Evolutionary conservation across 2,113 vertebrate genomes (phyloP).

Genomic region (Seriola aureovittata): DNA sequence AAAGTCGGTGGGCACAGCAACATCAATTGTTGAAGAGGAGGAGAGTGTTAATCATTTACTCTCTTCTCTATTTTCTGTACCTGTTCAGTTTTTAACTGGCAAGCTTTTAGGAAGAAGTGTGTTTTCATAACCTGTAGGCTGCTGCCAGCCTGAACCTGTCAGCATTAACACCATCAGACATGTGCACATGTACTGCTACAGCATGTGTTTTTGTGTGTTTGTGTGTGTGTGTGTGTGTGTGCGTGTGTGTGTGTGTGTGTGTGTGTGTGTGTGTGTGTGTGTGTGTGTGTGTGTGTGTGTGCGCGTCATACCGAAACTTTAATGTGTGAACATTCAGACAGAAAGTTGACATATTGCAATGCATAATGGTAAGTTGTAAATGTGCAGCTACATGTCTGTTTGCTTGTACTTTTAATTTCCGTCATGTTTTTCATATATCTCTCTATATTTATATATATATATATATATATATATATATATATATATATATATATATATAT

Average conservation of each 20-base stretch:
- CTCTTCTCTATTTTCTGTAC: background rate
- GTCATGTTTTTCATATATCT: background rate
- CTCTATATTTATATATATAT: too few species aligned
- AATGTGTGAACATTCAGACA: too few species aligned
- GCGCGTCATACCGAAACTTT: too few species aligned
- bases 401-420: background rate
- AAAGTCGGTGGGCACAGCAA: too few species aligned
- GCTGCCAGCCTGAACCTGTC: conserved; percentile 42
- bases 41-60: background rate
- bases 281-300: too few species aligned
- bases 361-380: background rate
- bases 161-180: background rate
- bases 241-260: too few species aligned
- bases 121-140: conserved; percentile 16
- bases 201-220: too few species aligned
- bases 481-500: too few species aligned
- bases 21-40: background rate
- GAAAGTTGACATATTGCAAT: background rate
- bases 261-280: too few species aligned
- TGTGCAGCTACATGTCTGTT: background rate
- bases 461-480: background rate
- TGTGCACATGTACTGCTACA: background rate
- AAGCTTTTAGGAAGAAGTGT: background rate
- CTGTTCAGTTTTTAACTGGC: background rate
- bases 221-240: too few species aligned